phyloP scores from a whole-genome alignment of 2,888 invertebrate species.

The Heliconius cydno region DNA sequence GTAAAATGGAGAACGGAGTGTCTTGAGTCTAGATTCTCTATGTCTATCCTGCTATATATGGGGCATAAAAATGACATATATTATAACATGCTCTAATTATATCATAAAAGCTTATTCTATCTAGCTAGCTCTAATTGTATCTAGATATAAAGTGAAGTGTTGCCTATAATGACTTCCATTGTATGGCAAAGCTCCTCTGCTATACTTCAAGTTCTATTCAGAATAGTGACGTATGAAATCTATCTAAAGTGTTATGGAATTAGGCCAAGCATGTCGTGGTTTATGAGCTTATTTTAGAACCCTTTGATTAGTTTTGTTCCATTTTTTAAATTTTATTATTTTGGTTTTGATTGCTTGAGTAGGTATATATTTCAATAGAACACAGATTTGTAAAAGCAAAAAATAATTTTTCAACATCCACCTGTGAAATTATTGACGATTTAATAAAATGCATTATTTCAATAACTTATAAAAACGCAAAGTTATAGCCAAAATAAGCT shows the following conservation, averaged over 20 bases:
- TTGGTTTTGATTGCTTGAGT: not conserved
- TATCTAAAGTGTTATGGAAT: slow-evolving; percentile 39
- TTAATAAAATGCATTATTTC: not conserved
- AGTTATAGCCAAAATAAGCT: not conserved
- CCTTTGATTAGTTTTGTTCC: slow-evolving; percentile 7
- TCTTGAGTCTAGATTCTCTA: no score
- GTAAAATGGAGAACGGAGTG: not conserved
- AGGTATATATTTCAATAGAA: not conserved
- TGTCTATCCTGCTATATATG: not conserved
- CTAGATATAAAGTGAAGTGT: not conserved
- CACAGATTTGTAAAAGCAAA: not conserved
- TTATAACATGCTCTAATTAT: not conserved
- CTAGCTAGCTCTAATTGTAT: no score
- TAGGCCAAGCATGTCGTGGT: slow-evolving; percentile 38
- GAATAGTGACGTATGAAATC: slow-evolving; percentile 36
- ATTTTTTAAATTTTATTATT: not conserved
- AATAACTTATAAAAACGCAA: not conserved
- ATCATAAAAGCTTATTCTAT: not conserved
- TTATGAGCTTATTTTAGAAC: slow-evolving; percentile 33
- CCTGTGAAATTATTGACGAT: not conserved
- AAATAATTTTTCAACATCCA: not conserved
- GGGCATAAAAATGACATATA: not conserved
- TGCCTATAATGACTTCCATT: slow-evolving; percentile 9
- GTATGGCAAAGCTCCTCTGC: slow-evolving; percentile 18
- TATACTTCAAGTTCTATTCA: slow-evolving; percentile 33